These are phyloP conservation scores for Aricia agestis DNA, from an alignment of 1,140 invertebrate species.

Conservation along the genomic window DNA sequence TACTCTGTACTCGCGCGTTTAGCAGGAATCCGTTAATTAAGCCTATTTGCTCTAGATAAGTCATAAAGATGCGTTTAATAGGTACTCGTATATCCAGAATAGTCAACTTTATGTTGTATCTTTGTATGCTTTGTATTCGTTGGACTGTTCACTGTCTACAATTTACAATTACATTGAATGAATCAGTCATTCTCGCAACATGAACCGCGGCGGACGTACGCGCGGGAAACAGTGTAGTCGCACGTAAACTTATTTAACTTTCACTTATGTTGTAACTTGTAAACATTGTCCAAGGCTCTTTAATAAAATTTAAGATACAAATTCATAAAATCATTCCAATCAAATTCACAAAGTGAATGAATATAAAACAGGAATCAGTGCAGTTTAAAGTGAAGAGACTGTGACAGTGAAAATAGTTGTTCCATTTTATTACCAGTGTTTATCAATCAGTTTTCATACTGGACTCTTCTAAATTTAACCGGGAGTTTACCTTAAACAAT, in stretches of 20 bases:
- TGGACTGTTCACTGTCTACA: background rate
- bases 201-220: slow-evolving; percentile 19
- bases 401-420: slow-evolving; percentile 24
- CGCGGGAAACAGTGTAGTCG: background rate
- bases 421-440: background rate
- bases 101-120: background rate
- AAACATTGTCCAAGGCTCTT: slow-evolving; percentile 14
- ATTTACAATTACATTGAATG: slow-evolving; percentile 6
- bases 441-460: background rate
- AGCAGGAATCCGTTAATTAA: slow-evolving; percentile 12
- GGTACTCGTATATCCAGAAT: background rate
- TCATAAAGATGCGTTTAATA: background rate
- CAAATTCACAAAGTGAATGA: background rate
- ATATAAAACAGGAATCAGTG: background rate
- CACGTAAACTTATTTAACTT: slow-evolving; percentile 24
- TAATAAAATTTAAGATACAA: background rate
- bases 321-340: background rate
- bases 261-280: slow-evolving; percentile 34
- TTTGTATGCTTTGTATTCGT: background rate
- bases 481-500: slow-evolving; percentile 26
- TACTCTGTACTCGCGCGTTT: background rate
- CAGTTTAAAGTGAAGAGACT: background rate
- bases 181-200: slow-evolving; percentile 28
- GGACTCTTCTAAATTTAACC: background rate
- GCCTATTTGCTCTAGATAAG: background rate